Base-by-base conservation (phyloP, 2,113 vertebrate species). In the Physeter macrocephalus region DNA sequence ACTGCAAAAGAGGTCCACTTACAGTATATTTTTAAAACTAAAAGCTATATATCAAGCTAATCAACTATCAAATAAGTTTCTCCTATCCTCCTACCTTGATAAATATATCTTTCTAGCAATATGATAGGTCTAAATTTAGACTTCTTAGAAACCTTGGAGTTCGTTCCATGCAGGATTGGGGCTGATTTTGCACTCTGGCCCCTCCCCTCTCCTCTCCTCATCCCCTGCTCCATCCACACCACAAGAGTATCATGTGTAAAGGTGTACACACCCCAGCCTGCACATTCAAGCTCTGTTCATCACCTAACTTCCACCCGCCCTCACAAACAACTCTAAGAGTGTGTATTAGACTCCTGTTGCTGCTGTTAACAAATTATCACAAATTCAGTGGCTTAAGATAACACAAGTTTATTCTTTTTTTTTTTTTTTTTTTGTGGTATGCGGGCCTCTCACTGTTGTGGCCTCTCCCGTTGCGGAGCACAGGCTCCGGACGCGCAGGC, bases 201-300 rank as follows among this genome's bases (percentile, higher is more conserved):
- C 34, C 34, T 31, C 13, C 18, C 34, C 34, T 31, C 72, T 6
- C 85, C 11, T 20, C 21, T 25, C 29, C 13, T 23, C 18, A 8
- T 49, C 43, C 25, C 52, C 11, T 13, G 20, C 2, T 62, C 52
- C 21, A 15, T 29, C n/a, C 1, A 0, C 2, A 1, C 29, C 43
- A 6, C 34, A 17, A 2, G 10, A 46, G 25, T 34, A 49, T 59
- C 29, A 36, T 1, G 4, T 41, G 25, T 21, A 9, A 72, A 17
- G 17, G 6, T 41, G 15, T 13, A 31, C 14, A 34, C 49, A 67
- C 27, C 29, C 31, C 25, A 23, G 29, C n/a, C 25, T 54, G 3
- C 1, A 31, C 54, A 15, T 31, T 39, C 69, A 41, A 36, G 43
- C 31, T 92, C 29, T 83, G 20, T 39, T 27, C 9, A 21, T 67